Evolutionary conservation across 2,113 vertebrate species (phyloP).

Genomic region (Ovis canadensis): DNA sequence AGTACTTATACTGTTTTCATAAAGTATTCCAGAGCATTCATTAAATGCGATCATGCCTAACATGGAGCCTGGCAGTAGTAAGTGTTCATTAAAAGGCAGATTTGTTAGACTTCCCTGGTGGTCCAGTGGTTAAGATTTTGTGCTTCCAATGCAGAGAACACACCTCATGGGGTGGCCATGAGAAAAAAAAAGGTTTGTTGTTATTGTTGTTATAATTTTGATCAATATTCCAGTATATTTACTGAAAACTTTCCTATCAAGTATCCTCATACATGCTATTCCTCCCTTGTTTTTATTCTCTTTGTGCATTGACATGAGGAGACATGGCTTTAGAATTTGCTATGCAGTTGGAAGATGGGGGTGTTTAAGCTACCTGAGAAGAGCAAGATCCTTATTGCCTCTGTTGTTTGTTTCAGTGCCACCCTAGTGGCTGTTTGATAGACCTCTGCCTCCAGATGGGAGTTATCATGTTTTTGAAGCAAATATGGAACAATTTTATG

Average conservation of each 20-base stretch:
- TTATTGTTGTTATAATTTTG: not conserved
- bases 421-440: slow-evolving; percentile 97
- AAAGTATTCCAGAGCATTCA: not conserved
- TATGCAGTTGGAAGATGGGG: not conserved
- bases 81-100: not conserved
- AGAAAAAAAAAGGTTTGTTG: not conserved
- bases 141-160: not conserved
- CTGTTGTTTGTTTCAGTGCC: slow-evolving; percentile 85
- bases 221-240: not conserved
- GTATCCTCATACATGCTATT: not conserved
- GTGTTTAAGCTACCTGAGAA: no score
- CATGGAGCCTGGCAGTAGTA: not conserved
- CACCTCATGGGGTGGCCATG: not conserved
- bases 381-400: not conserved
- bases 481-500: slow-evolving; percentile 99
- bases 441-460: slow-evolving; percentile 99
- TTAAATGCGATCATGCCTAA: not conserved
- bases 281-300: not conserved
- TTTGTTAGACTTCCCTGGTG: not conserved
- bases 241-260: not conserved
- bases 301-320: not conserved
- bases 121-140: not conserved
- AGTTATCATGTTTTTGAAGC: slow-evolving; percentile 99
- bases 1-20: not conserved
- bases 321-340: not conserved